Evolutionary conservation across 2,113 vertebrate genomes (phyloP), one percentile per base, ranked within the genome.

Genomic region (Stomatorhinus ivindoensis): DNA sequence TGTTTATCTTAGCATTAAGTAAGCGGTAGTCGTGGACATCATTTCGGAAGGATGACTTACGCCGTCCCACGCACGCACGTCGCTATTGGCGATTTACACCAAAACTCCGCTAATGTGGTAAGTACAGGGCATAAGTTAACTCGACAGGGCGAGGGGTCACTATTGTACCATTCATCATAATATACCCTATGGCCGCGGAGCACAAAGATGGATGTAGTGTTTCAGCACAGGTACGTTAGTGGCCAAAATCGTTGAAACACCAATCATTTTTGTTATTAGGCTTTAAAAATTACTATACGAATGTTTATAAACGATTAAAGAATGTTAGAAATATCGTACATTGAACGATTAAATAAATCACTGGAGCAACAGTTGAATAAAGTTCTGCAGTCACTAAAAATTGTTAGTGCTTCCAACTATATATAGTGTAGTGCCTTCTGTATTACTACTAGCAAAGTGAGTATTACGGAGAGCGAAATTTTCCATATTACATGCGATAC

Each of bases 1-100:
- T 65, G 39, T 87, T 87, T 10, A 15, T 61, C 7, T 61, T 61
- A 65, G 3, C 55, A 39, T 87, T 87, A 21, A 69, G n/a, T 69
- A 69, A 69, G 10, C n/a, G 61, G 61, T 65, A 11, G 61, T 65
- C 9, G 61, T 27, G 61, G n/a, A 27, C 48, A 65, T 48, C 17
- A 7, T 69, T 4, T 19, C 3, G 13, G 42, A 24, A 95, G 92
- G 91, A 97, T 97, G 96, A 92, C 94, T 55, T 92, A 91, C 87
- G 92, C 93, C 92, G 90, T 94, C 88, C 55, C 91, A 61, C 94
- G 93, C 86, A 95, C 92, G 89, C 96, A 91, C 89, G 95, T 97
- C 47, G 91, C 96, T 35, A 97, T 99, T 93, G 96, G 96, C 90
- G 97, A 97, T 91, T 95, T 99, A 51, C 97, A 97, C 90, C 97